These are phyloP conservation scores for Anabacerthia variegaticeps DNA, from an alignment of 2,797 vertebrate genomes.

Conservation along the genomic window DNA sequence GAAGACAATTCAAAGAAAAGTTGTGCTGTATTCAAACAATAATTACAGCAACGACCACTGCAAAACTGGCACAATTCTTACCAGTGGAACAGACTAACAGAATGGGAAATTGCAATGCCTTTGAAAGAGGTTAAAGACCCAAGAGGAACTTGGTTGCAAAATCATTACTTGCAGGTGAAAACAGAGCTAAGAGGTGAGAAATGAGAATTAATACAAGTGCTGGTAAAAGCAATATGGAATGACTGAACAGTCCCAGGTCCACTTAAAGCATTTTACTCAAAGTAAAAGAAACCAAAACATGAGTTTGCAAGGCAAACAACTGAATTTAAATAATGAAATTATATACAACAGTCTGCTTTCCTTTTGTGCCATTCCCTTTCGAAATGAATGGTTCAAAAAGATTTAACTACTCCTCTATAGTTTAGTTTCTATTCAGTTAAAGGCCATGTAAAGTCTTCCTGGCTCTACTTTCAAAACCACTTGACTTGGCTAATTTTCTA, in stretches of 20 bases:
- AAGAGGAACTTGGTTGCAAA: not conserved
- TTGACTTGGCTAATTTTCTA: not conserved
- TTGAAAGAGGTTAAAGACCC: not conserved
- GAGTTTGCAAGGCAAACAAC: not conserved
- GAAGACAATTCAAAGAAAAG: not conserved
- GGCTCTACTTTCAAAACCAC: not conserved
- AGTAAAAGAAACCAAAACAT: not conserved
- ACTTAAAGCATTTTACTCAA: not conserved
- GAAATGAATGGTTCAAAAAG: not conserved
- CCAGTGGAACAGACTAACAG: not conserved
- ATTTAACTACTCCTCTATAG: not conserved
- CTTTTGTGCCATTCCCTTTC: not conserved
- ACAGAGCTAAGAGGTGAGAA: not conserved
- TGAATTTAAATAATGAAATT: not conserved
- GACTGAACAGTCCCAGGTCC: not conserved
- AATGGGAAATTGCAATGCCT: not conserved
- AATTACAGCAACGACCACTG: not conserved
- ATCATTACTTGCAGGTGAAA: not conserved
- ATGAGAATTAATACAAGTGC: not conserved
- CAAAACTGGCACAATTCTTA: not conserved
- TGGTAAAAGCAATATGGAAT: not conserved
- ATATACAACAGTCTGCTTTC: not conserved
- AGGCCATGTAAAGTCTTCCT: not conserved
- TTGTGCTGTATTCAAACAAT: not conserved
- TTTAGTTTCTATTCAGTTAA: not conserved